Percentiles rank a stretch among this genome's conserved stretches.
These are phyloP conservation scores for Hypsopygia costalis DNA, from an alignment of 2,888 invertebrate genomes.

Conservation along the genomic window DNA sequence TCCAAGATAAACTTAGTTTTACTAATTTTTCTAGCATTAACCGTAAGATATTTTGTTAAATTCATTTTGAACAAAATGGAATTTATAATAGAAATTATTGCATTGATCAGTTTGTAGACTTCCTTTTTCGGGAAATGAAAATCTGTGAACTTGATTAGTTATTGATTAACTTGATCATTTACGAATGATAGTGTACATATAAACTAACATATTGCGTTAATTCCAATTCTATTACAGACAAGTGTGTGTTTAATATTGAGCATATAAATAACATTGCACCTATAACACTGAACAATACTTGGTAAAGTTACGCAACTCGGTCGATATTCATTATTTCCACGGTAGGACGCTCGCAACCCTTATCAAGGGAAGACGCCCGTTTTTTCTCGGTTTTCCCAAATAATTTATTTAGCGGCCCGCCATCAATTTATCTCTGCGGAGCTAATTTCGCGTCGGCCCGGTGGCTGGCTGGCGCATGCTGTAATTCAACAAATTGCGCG, in stretches of 20 bases:
- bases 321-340: slow-evolving; percentile 73
- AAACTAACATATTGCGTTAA: too few relatives aligned
- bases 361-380: slow-evolving; percentile 78
- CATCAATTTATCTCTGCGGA: slow-evolving; percentile 79
- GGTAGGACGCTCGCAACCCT: slow-evolving; percentile 68
- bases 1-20: too few relatives aligned
- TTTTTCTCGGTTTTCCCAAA: slow-evolving; percentile 81
- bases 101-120: too few relatives aligned
- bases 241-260: neutral
- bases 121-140: too few relatives aligned
- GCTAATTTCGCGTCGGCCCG: slow-evolving; percentile 79
- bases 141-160: too few relatives aligned
- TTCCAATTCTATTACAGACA: too few relatives aligned
- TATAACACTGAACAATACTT: slow-evolving; percentile 15
- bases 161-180: too few relatives aligned
- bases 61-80: too few relatives aligned
- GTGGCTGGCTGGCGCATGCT: slow-evolving; percentile 78
- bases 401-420: slow-evolving; percentile 78
- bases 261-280: neutral
- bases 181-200: too few relatives aligned
- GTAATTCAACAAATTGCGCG: slow-evolving; percentile 81
- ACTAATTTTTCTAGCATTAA: too few relatives aligned
- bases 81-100: too few relatives aligned
- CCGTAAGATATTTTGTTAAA: too few relatives aligned
- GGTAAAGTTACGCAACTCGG: slow-evolving; percentile 31